Conservation (phyloP, 2,888 invertebrate species). For the Drosophila engyochracea region DNA sequence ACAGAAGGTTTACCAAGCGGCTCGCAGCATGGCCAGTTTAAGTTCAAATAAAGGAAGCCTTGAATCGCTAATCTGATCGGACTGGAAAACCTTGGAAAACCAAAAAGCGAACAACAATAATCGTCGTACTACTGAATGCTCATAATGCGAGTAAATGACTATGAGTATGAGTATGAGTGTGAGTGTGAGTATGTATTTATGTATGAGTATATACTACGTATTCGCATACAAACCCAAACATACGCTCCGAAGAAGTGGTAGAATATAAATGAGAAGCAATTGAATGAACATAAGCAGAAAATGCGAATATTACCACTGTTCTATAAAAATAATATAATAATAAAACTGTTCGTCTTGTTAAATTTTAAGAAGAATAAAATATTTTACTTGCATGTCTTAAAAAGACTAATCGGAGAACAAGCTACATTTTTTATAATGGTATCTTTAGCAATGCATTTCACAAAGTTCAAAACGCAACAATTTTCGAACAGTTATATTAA, state of each 20-base stretch:
- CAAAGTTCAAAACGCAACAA: neutral
- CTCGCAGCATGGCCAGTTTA: slow-evolving; percentile 20
- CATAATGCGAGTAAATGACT: slow-evolving; percentile 6
- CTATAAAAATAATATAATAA: neutral
- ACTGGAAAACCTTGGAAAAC: slow-evolving; percentile 81
- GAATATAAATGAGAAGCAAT: neutral
- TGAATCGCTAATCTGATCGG: slow-evolving; percentile 67
- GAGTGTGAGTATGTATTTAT: neutral
- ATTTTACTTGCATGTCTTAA: neutral
- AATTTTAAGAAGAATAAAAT: neutral
- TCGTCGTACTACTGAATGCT: slow-evolving; percentile 31
- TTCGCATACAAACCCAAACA: neutral
- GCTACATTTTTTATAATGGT: neutral
- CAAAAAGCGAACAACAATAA: slow-evolving; percentile 59
- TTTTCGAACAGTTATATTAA: neutral
- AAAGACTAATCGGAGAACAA: too few relatives aligned
- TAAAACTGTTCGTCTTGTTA: neutral
- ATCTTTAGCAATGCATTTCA: neutral
- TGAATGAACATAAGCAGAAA: neutral
- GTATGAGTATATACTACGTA: neutral
- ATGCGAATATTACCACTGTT: neutral
- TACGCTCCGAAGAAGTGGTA: neutral
- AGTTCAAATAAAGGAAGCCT: slow-evolving; percentile 60
- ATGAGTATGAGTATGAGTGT: neutral
- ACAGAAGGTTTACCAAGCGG: slow-evolving; percentile 70